These are phyloP conservation scores for Dicerorhinus sumatrensis DNA, from an alignment of 2,113 vertebrate species.

Conservation along the genomic window DNA sequence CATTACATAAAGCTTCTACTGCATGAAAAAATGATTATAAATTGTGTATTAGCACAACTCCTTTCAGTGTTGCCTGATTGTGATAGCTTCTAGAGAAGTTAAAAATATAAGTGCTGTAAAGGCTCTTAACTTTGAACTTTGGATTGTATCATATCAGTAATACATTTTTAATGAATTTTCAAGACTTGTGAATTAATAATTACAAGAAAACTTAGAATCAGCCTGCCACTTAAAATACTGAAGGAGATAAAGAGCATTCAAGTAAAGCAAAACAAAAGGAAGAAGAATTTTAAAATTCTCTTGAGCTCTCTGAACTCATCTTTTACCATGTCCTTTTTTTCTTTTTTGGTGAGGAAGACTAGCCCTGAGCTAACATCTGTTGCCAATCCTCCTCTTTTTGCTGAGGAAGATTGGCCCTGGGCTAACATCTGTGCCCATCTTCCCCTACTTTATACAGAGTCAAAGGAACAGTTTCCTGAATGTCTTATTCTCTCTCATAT, in stretches of 20 bases:
- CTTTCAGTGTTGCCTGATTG: background rate
- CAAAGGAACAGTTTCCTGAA: background rate
- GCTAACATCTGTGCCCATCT: too few species aligned
- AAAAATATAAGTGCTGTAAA: background rate
- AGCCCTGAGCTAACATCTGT: too few species aligned
- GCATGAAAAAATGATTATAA: background rate
- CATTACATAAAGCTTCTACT: constrained; percentile 2
- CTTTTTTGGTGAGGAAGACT: too few species aligned
- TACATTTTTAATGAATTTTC: constrained; percentile 25
- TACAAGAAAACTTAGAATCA: background rate
- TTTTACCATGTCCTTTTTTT: background rate
- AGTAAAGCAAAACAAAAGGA: background rate
- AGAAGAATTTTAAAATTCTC: background rate
- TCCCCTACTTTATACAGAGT: background rate
- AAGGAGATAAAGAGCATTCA: background rate
- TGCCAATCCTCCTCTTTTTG: too few species aligned
- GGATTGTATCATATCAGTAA: background rate
- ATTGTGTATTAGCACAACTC: background rate
- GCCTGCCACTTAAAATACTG: background rate
- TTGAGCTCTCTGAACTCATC: background rate
- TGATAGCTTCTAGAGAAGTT: background rate
- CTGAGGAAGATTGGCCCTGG: too few species aligned
- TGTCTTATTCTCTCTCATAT: background rate
- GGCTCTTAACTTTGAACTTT: background rate
- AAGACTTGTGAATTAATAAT: constrained; percentile 42